phyloP scores from a whole-genome alignment of 2,888 invertebrate genomes.

The Rugalucina vietnamica region DNA sequence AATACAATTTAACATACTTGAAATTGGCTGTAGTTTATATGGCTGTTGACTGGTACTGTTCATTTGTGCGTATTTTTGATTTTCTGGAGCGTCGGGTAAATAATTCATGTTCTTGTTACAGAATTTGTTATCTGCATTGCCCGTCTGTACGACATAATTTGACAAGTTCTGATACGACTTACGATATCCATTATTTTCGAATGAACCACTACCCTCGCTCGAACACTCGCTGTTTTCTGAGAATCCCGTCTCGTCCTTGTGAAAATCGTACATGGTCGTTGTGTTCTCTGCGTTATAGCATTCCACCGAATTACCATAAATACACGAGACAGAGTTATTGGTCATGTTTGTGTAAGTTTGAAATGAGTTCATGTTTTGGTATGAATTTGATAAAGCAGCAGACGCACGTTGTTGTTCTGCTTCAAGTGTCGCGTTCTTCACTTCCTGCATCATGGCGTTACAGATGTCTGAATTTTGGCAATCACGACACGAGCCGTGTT shows the following conservation, averaged over 20 bases:
- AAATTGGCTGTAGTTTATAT: conserved; percentile 90
- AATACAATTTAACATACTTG: conserved; percentile 86
- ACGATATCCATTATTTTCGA: conserved; percentile 60
- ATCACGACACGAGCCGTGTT: conserved; percentile 82
- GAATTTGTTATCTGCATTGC: conserved; percentile 31
- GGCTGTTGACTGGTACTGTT: conserved; percentile 85
- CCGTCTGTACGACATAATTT: conserved; percentile 32
- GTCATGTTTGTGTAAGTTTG: conserved; percentile 56
- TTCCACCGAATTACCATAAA: conserved; percentile 47
- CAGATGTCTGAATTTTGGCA: conserved; percentile 82
- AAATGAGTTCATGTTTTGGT: conserved; percentile 43
- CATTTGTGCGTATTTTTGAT: conserved; percentile 45
- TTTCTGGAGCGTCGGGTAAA: conserved; percentile 7
- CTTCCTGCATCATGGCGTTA: conserved; percentile 82
- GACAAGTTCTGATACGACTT: conserved; percentile 70
- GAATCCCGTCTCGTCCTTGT: conserved; percentile 82
- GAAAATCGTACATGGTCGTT: conserved; percentile 76
- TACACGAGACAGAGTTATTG: conserved; percentile 37
- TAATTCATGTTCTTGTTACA: conserved; percentile 28
- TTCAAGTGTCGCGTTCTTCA: conserved; percentile 72
- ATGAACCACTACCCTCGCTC: conserved; percentile 72
- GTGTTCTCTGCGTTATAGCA: conserved; percentile 79
- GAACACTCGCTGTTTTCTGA: conserved; percentile 83
- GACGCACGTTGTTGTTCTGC: conserved; percentile 68
- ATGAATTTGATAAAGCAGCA: conserved; percentile 47